phyloP scores from a whole-genome alignment of 2,797 vertebrate species.

The Sphenopsis melanotis region DNA sequence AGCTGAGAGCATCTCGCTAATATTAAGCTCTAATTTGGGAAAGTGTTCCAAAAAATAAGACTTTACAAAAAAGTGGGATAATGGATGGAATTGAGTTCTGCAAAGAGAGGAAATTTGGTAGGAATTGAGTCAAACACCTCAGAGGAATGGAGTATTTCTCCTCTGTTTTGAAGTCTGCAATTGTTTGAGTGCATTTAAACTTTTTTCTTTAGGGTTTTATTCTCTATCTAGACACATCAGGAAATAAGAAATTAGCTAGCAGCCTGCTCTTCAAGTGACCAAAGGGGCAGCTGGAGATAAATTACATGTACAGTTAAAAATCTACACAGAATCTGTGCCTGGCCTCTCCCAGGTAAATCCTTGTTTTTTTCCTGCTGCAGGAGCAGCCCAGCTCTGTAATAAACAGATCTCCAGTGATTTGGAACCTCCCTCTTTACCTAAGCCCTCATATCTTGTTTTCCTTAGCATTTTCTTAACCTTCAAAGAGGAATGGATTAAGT shows the following conservation, averaged over 20 bases:
- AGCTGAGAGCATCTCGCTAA: not conserved
- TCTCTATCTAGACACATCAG: not conserved
- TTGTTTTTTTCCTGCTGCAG: not conserved
- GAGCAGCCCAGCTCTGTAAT: not conserved
- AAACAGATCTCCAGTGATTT: not conserved
- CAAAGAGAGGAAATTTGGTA: not conserved
- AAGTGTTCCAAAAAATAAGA: not conserved
- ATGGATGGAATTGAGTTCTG: not conserved
- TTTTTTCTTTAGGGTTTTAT: not conserved
- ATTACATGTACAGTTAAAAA: not conserved
- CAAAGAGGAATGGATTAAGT: conserved; percentile 8
- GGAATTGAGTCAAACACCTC: not conserved
- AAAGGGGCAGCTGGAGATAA: not conserved
- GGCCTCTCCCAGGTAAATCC: not conserved
- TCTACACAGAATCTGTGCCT: not conserved
- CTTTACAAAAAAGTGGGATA: not conserved
- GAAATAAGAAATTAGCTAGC: not conserved
- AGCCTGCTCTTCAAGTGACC: not conserved
- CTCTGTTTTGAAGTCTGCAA: not conserved
- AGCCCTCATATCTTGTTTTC: conserved; percentile 19
- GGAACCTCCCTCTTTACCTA: conserved; percentile 9
- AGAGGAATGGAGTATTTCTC: not conserved
- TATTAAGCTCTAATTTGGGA: not conserved
- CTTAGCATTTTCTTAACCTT: conserved; percentile 31
- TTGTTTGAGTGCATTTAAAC: not conserved